Evolutionary conservation across 2,888 invertebrate species (phyloP), one percentile per base, ranked within the genome.

Genomic region (Polymixis lichenea): DNA sequence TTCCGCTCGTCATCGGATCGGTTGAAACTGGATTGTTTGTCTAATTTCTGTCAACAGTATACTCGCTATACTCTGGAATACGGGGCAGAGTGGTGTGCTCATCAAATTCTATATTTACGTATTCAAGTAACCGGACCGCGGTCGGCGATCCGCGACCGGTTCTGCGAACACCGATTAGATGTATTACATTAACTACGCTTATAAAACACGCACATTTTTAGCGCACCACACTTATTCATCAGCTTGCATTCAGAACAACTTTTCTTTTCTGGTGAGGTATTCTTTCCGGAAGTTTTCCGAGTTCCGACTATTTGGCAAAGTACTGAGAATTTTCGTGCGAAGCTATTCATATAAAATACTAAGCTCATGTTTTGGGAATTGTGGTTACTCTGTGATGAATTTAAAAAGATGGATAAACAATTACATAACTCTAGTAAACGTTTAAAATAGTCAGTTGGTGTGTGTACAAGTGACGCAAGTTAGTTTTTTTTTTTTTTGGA

Each of bases 31-130:
- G 79, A 78, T 77, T 78, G 66, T 72, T 85, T 81, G 80, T 81
- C 80, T 82, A 82, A 87, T 77, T 71, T 77, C 56, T 83, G 78
- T 81, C 79, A 82, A 77, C 75, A 72, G 32, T 72, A 28, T 28
- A 72, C 38, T 49, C 67, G 56, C 72, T 56, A 68, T 73, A 61
- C 75, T 82, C 62, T 38, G 65, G 66, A 74, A 68, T 67, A 72
- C 53, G 32, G 73, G 66, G 78, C 75, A 62, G 74, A 78, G 65
- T 70, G 61, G 74, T 72, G 79, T 65, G 75, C 75, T 85, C 78
- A 83, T 85, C 82, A 83, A 82, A 78, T 78, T 86, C 77, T 88
- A 85, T 85, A 86, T 83, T 88, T 86, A 88, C 79, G 74, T 77
- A 81, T 83, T 74, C 80, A 75, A 78, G 78, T 75, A 86, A 79